Base-by-base conservation (phyloP, 2,113 vertebrate genomes). In the Calyptommatus sinebrachiatus region DNA sequence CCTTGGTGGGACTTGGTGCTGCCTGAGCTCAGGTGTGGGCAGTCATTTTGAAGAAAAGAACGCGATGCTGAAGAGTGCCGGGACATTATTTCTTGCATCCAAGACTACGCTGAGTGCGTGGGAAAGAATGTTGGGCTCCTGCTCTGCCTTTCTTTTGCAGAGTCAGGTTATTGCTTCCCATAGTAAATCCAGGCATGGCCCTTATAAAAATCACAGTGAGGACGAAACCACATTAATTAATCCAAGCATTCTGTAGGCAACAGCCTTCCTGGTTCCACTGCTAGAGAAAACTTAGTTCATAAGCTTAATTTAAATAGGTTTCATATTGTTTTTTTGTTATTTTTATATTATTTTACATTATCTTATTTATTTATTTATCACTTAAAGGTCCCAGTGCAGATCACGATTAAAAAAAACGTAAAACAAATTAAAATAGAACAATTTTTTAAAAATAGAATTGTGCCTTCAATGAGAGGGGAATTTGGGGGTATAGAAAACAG, bases 81-180 rank as follows among this genome's bases (percentile, higher is more conserved):
- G 31, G 67, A 73, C 28, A 79, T 74, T 84, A 29, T 16, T 60
- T 41, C 29, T 11, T 48, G 80, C 85, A 50, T 82, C 81, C 29
- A 84, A 57, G 76, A 61, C 84, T 57, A 81, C 9, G 12, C 29
- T 18, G 63, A n/a, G 16, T 69, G 53, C 29, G 45, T 63, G 21
- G 65, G 31, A 3, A 1, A 83, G 24, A 71, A 22, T 35, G 82
- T 50, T 70, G 21, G 8, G 0, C 46, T 74, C 31, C 77, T 68
- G 5, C 18, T 78, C 16, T 66, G 48, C 70, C 20, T 80, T 76
- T 83, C 45, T 48, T 11, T 46, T 69, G 24, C 48, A 45, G 68
- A 82, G 6, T 4, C 71, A 78, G 75, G 2, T 4, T n/a, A 78
- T 50, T 48, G 3, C 65, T 61, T 57, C 11, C 24, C 21, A 28